phyloP scores from a whole-genome alignment of 2,888 invertebrate species.

The Clusia tigrina region DNA sequence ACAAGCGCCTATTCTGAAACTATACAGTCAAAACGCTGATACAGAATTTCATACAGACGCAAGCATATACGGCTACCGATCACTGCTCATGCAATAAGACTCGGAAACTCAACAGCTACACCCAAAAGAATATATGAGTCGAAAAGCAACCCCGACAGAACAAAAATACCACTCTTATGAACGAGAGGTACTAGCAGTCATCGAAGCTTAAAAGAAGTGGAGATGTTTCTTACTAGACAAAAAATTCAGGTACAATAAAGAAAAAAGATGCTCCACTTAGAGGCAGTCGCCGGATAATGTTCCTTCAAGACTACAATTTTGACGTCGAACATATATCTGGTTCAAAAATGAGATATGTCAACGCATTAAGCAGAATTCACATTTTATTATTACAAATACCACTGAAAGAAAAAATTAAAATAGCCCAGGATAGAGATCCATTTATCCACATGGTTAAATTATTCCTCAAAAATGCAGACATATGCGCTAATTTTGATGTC shows the following conservation, averaged over 20 bases:
- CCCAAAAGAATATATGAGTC: slow-evolving; percentile 21
- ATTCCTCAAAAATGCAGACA: slow-evolving; percentile 9
- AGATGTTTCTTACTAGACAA: slow-evolving; percentile 34
- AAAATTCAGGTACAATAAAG: slow-evolving; percentile 37
- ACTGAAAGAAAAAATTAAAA: background rate
- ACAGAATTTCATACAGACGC: no score
- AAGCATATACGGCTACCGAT: slow-evolving; percentile 28
- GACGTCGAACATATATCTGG: slow-evolving; percentile 31
- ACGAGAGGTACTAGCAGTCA: slow-evolving; percentile 35
- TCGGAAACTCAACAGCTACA: slow-evolving; percentile 10
- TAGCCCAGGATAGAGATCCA: background rate
- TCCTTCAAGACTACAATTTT: slow-evolving; percentile 35
- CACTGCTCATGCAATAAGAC: slow-evolving; percentile 29
- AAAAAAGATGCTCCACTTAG: slow-evolving; percentile 20
- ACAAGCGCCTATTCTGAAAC: slow-evolving; percentile 19
- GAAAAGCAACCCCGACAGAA: slow-evolving; percentile 10
- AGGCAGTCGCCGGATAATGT: slow-evolving; percentile 33
- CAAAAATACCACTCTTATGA: slow-evolving; percentile 35
- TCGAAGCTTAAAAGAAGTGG: slow-evolving; percentile 37
- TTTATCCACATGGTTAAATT: slow-evolving; percentile 13
- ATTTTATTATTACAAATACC: background rate
- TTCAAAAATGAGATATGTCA: slow-evolving; percentile 31
- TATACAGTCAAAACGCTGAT: slow-evolving; percentile 19
- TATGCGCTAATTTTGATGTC: background rate
- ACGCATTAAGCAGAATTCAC: slow-evolving; percentile 30